Conservation (phyloP, 23 tunicate species). For the Trididemnum miniatum region DNA sequence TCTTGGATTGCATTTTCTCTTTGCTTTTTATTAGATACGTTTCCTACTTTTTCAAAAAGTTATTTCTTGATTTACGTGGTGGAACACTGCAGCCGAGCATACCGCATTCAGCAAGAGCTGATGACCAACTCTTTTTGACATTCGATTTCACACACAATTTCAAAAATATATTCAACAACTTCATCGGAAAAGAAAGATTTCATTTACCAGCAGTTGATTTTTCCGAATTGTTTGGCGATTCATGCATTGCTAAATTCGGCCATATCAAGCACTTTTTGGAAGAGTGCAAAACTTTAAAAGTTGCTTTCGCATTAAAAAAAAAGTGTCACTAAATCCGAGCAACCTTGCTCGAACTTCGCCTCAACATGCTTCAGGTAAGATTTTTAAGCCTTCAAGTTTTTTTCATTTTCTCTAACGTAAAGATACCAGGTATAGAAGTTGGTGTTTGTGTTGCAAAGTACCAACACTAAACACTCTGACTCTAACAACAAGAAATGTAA, state of each 20-base stretch:
- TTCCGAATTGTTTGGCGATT: background rate
- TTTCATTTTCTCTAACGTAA: background rate
- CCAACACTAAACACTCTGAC: background rate
- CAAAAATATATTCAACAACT: slow-evolving; percentile 6
- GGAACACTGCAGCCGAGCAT: slow-evolving; percentile 8
- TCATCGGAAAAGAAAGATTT: slow-evolving; percentile 14
- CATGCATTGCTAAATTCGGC: background rate
- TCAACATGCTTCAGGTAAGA: background rate
- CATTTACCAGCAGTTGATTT: slow-evolving; percentile 13
- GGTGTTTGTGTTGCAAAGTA: background rate
- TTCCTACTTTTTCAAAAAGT: background rate
- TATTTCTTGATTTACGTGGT: slow-evolving; percentile 1
- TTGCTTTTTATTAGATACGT: background rate
- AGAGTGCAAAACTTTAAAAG: background rate
- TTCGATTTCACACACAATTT: background rate
- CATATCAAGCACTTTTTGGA: background rate
- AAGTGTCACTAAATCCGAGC: slow-evolving; percentile 12
- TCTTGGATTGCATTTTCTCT: background rate
- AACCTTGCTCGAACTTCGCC: slow-evolving; percentile 23
- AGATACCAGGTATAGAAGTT: background rate
- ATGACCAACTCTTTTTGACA: background rate
- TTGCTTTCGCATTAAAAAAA: background rate
- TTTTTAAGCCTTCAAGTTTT: background rate
- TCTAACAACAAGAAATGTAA: background rate
- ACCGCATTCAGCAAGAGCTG: slow-evolving; percentile 3